Conservation (phyloP, 2,113 vertebrate species). For the Guaruba guarouba region DNA sequence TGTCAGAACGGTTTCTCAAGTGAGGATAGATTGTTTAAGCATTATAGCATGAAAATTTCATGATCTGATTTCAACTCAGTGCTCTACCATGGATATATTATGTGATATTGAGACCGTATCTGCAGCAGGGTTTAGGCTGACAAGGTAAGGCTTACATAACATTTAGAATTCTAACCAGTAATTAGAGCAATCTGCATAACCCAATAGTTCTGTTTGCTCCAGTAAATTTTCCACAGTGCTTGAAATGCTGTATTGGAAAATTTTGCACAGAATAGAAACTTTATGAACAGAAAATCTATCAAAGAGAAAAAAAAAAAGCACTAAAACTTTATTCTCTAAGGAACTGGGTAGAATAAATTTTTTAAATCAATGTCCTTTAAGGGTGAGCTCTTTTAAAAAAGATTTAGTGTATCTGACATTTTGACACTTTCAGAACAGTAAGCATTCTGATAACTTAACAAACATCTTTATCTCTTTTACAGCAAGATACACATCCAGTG, state of each 20-base stretch:
- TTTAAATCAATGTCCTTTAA: neutral
- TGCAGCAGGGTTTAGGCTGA: neutral
- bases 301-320: neutral
- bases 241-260: neutral
- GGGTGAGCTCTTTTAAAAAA: neutral
- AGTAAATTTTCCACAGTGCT: neutral
- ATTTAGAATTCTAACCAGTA: neutral
- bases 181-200: neutral
- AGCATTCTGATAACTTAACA: neutral
- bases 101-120: neutral
- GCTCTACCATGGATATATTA: neutral
- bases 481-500: neutral
- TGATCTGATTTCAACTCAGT: neutral
- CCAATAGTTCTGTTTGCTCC: neutral
- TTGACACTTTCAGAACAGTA: neutral
- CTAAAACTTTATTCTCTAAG: neutral
- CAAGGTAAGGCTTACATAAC: neutral
- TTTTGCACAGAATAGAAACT: neutral
- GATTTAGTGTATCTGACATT: neutral
- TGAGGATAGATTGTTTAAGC: neutral
- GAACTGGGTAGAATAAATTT: neutral
- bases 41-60: neutral
- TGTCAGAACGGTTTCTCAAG: neutral
- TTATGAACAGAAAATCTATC: neutral
- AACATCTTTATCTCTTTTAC: neutral